phyloP scores from a whole-genome alignment of 2,113 vertebrate species.

The Chiloscyllium plagiosum region DNA sequence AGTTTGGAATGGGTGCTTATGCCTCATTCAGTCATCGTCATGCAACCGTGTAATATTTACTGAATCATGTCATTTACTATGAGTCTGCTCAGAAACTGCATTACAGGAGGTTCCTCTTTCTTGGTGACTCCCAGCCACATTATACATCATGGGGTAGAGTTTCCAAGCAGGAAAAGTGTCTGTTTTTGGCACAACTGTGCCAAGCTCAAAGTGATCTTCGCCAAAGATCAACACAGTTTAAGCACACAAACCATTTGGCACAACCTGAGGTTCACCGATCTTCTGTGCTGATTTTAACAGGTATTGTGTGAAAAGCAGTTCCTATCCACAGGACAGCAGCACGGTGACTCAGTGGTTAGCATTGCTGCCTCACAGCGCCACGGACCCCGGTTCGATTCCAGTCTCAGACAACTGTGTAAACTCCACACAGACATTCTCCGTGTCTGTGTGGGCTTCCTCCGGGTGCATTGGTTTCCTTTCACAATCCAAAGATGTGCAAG shows the following conservation, averaged over 20 bases:
- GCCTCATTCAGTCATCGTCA: neutral
- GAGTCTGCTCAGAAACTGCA: neutral
- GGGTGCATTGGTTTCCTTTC: too few species aligned
- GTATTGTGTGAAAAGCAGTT: neutral
- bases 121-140: neutral
- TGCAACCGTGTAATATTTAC: neutral
- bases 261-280: neutral
- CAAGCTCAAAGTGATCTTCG: neutral
- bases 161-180: neutral
- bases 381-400: too few species aligned
- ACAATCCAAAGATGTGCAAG: too few species aligned
- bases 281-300: neutral
- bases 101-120: neutral
- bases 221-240: neutral
- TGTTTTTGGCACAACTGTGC: too few species aligned
- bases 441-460: too few species aligned
- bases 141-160: neutral
- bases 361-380: too few species aligned
- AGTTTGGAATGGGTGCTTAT: neutral
- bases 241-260: neutral
- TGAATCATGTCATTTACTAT: neutral
- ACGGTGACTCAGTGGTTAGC: too few species aligned
- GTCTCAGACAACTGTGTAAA: too few species aligned
- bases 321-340: neutral
- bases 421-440: too few species aligned